Conservation (phyloP, 2,113 vertebrate species). For the Thunnus maccoyii region DNA sequence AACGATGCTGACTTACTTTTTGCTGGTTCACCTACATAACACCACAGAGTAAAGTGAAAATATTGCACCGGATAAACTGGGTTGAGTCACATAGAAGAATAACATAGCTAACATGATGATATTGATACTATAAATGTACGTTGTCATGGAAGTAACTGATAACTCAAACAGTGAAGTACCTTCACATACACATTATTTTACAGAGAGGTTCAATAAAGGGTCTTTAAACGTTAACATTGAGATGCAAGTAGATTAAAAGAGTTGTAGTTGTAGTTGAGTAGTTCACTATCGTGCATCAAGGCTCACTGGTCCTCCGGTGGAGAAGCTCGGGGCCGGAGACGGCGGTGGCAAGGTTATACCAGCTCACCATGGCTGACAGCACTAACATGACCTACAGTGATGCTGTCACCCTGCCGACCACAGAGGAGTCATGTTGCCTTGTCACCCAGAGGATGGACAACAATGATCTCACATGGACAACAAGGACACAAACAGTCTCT, state of each 20-base stretch:
- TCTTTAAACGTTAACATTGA: neutral
- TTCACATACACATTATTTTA: too few species aligned
- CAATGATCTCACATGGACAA: neutral
- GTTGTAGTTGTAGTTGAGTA: neutral
- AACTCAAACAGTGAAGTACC: too few species aligned
- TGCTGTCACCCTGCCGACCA: constrained; percentile 23
- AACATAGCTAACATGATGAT: too few species aligned
- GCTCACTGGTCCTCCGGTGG: neutral
- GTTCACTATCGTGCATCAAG: neutral
- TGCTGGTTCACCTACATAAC: too few species aligned
- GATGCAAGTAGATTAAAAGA: neutral
- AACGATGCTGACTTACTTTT: too few species aligned
- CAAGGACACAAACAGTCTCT: constrained; percentile 15
- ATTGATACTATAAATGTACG: too few species aligned
- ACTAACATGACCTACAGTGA: constrained; percentile 4
- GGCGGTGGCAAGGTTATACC: constrained; percentile 13
- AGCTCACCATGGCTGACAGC: constrained; percentile 7
- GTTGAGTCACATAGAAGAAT: too few species aligned
- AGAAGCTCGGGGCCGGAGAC: neutral
- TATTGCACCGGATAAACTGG: too few species aligned
- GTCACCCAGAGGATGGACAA: constrained; percentile 16
- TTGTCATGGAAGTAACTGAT: too few species aligned
- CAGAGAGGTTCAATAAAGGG: too few species aligned
- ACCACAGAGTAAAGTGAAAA: too few species aligned
- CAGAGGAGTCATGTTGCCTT: neutral